Percentiles rank a stretch among this genome's conserved stretches.
Evolutionary conservation across 2,113 vertebrate genomes (phyloP).

Genomic region (Oncorhynchus keta): DNA sequence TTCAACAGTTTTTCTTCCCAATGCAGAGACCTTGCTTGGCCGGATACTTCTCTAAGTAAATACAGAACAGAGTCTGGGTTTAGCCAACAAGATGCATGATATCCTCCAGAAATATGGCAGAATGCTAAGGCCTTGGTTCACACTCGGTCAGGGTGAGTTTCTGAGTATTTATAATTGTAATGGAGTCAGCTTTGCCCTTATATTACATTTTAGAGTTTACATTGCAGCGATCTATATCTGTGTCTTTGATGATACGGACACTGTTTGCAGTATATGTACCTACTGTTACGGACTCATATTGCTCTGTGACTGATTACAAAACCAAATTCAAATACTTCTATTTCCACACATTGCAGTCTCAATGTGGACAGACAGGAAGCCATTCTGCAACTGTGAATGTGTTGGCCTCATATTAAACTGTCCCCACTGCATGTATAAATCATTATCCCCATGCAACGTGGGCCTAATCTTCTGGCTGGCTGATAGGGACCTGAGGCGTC

Average conservation of each 20-base stretch:
- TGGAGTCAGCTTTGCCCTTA: neutral
- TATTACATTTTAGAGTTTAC: too few relatives aligned
- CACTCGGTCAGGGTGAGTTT: neutral
- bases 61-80: neutral
- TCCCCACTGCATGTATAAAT: slow-evolving; percentile 2
- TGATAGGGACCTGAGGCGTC: slow-evolving; percentile 26
- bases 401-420: neutral
- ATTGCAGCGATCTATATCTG: too few relatives aligned
- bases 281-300: neutral
- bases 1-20: slow-evolving; percentile 5
- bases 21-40: slow-evolving; percentile 30
- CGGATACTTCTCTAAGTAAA: slow-evolving; percentile 10
- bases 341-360: slow-evolving; percentile 25
- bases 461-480: slow-evolving; percentile 38
- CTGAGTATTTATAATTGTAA: slow-evolving; percentile 6
- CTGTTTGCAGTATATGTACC: too few relatives aligned
- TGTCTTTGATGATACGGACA: too few relatives aligned
- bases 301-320: neutral
- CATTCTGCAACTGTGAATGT: neutral
- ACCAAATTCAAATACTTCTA: neutral
- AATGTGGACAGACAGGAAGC: slow-evolving; percentile 28
- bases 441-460: slow-evolving; percentile 7
- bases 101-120: slow-evolving; percentile 1
- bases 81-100: slow-evolving; percentile 28
- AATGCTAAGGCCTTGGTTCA: neutral